These are phyloP conservation scores for Protosalanx chinensis DNA, from an alignment of 2,797 vertebrate species.

Conservation along the genomic window DNA sequence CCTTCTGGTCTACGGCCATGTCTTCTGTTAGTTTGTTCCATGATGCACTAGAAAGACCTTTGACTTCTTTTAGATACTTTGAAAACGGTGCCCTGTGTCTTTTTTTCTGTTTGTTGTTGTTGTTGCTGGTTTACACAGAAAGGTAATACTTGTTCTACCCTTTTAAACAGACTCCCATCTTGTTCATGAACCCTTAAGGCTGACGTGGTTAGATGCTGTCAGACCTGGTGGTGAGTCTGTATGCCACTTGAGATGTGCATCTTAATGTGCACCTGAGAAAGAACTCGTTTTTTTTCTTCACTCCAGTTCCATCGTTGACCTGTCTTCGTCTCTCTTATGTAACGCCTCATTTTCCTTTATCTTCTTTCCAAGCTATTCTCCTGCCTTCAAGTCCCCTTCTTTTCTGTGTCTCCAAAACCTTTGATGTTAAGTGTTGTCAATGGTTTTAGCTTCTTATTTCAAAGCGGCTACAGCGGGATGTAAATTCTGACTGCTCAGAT, in stretches of 20 bases:
- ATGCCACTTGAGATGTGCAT: constrained; percentile 31
- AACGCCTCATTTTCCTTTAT: constrained; percentile 53
- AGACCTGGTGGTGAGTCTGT: constrained; percentile 32
- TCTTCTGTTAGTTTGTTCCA: constrained; percentile 20
- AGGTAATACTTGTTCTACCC: constrained; percentile 47
- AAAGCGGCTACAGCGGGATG: constrained; percentile 93
- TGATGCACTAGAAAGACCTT: constrained; percentile 58
- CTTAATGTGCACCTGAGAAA: constrained; percentile 43
- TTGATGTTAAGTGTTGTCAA: constrained; percentile 95
- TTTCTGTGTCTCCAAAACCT: constrained; percentile 86
- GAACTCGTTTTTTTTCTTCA: constrained; percentile 37
- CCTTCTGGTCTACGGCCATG: constrained; percentile 33
- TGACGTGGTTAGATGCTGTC: constrained; percentile 38
- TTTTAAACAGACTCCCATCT: constrained; percentile 58
- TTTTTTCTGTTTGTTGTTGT: constrained; percentile 22
- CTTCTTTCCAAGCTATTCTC: constrained; percentile 45
- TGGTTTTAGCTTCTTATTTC: constrained; percentile 93
- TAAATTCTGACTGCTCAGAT: constrained; percentile 96
- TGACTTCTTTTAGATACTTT: constrained; percentile 43
- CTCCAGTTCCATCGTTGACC: constrained; percentile 57
- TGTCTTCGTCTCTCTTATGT: constrained; percentile 57
- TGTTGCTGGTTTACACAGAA: constrained; percentile 51
- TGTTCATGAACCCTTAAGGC: constrained; percentile 50
- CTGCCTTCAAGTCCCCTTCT: constrained; percentile 70
- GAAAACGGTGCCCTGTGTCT: constrained; percentile 53